phyloP scores from a whole-genome alignment of 1,140 invertebrate genomes.

The Maniola jurtina region DNA sequence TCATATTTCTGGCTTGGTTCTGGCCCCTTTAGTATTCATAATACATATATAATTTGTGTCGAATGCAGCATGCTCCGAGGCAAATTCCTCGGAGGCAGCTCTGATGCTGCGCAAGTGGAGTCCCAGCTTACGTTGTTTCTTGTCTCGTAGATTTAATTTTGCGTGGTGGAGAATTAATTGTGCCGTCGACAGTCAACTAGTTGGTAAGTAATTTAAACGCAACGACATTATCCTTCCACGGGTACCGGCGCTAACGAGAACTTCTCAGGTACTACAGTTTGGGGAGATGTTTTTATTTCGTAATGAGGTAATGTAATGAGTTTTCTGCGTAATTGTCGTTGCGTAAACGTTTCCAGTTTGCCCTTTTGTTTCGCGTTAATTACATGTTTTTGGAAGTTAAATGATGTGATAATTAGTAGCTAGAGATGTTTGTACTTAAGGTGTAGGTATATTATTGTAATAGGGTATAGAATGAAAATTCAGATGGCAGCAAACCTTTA shows the following conservation, averaged over 20 bases:
- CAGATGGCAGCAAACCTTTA: neutral
- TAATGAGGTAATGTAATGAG: constrained; percentile 1
- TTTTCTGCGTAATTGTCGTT: neutral
- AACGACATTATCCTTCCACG: constrained; percentile 12
- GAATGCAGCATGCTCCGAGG: too few species aligned
- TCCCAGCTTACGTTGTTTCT: constrained; percentile 2
- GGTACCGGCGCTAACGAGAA: neutral
- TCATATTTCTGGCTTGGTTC: too few species aligned
- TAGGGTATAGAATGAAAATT: neutral
- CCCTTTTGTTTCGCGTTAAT: neutral
- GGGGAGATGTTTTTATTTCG: neutral
- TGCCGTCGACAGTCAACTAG: constrained; percentile 22
- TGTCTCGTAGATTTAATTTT: constrained; percentile 32
- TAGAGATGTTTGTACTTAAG: neutral
- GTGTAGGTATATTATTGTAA: neutral
- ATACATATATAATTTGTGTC: too few species aligned
- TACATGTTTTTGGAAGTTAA: constrained; percentile 1
- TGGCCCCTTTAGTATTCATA: too few species aligned
- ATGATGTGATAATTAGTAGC: neutral
- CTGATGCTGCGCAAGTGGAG: neutral
- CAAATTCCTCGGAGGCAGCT: too few species aligned
- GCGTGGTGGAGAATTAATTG: constrained; percentile 32
- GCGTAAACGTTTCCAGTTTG: neutral
- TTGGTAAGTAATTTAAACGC: constrained; percentile 20
- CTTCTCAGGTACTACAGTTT: neutral